Evolutionary conservation across 2,113 vertebrate species (phyloP).

Genomic region (Silurus asotus): DNA sequence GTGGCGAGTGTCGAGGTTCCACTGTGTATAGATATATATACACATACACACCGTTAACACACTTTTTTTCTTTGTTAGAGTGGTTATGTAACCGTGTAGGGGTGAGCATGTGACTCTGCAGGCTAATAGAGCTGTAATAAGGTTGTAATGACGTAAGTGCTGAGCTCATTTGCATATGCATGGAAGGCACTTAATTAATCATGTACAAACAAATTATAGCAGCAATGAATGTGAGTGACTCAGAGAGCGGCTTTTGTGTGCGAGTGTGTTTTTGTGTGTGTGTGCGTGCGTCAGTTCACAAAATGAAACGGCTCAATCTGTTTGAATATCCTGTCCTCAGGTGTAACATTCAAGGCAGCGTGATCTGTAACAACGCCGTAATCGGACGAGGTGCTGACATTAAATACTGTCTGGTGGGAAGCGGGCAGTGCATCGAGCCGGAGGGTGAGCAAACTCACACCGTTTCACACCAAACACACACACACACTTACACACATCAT

Average conservation of each 20-base stretch:
- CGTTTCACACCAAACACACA: slow-evolving; percentile 10
- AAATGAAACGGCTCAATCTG: background rate
- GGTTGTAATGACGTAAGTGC: background rate
- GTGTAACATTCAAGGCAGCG: slow-evolving; percentile 88
- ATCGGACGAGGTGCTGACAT: slow-evolving; percentile 91
- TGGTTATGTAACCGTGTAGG: background rate
- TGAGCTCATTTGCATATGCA: slow-evolving; percentile 8
- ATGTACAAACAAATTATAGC: background rate
- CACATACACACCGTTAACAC: background rate
- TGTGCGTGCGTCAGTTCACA: background rate
- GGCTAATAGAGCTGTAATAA: background rate
- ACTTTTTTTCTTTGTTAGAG: background rate
- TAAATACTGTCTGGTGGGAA: slow-evolving; percentile 92
- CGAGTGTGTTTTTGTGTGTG: background rate
- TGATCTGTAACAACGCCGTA: slow-evolving; percentile 88
- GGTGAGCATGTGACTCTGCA: background rate
- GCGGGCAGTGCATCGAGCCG: slow-evolving; percentile 81
- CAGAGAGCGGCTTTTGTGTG: background rate
- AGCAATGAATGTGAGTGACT: background rate
- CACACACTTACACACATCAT: background rate
- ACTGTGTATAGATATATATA: background rate
- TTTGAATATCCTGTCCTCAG: slow-evolving; percentile 67
- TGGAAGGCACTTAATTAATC: background rate
- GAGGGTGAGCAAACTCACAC: slow-evolving; percentile 78
- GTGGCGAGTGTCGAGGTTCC: no score